phyloP scores from a whole-genome alignment of 2,888 invertebrate genomes.

The Gortyna flavago region DNA sequence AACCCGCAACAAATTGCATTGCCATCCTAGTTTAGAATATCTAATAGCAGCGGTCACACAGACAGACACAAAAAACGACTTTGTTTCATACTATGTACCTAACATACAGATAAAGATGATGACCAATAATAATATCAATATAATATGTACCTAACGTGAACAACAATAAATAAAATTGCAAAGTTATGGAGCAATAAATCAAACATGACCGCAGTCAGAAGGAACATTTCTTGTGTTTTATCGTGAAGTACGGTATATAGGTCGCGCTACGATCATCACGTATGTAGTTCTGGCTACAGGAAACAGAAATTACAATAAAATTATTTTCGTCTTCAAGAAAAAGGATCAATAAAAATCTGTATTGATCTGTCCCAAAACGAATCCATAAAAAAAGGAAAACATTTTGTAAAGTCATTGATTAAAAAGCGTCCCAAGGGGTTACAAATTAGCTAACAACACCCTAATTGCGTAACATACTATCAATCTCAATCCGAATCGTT shows the following conservation, averaged over 20 bases:
- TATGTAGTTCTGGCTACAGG: neutral
- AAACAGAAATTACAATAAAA: neutral
- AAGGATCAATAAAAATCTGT: neutral
- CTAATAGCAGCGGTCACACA: too few species aligned
- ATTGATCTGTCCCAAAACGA: neutral
- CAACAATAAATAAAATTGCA: neutral
- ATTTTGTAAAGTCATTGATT: neutral
- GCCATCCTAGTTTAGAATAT: neutral
- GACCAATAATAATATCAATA: conserved; percentile 3
- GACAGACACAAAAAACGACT: neutral
- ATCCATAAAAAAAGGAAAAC: too few species aligned
- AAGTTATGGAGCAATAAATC: conserved; percentile 2
- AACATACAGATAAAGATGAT: neutral
- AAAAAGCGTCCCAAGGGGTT: neutral
- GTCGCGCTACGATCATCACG: neutral
- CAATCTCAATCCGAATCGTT: too few species aligned
- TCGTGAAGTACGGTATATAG: neutral
- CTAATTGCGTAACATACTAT: neutral
- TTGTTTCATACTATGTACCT: neutral
- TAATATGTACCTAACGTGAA: neutral
- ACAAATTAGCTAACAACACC: neutral
- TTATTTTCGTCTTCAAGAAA: neutral
- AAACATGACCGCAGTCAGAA: neutral
- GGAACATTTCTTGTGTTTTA: conserved; percentile 1
- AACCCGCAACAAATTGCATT: neutral